Base-by-base conservation (phyloP, 2,888 invertebrate species). In the Mechanitis mazaeus region DNA sequence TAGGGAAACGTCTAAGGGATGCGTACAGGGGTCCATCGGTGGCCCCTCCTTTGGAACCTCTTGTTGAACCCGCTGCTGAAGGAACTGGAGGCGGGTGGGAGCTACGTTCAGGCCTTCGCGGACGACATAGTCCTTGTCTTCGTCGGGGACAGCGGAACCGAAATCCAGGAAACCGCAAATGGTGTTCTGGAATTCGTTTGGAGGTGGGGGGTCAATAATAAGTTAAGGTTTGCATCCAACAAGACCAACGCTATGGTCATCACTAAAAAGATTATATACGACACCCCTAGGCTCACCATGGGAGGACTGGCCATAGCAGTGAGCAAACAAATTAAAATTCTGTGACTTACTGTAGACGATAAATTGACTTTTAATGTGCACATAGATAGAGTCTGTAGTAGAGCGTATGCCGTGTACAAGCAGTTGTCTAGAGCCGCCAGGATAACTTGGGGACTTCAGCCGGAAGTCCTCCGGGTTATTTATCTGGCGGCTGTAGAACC, bases 211-310 rank as follows among this genome's bases (percentile, higher is more conserved):
- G 35, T 35, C 35, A 6, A 35, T 33, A 58, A 58, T 2, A 58
- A 58, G 28, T 6, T 58, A 9, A 38, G 20, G 2, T 54, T 59
- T 42, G 54, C 54, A 35, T 45, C 59, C 1, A 45, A 53, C 12
- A 59, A 59, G 33, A 59, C 59, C 7, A n/a, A 54, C 12, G 54
- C 54, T 1, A 59, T 45, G 33, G 7, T 54, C 4, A 7, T 59
- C 3, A 59, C 54, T 7, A 38, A 33, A 7, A 54, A 54, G 9
- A 11, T 54, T 1, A 54, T 45, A 35, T 59, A 54, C 45, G 53
- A 45, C 45, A 11, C 4, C 7, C 59, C 59, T 12, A 47, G 12
- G 2, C 6, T 59, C 1, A 54, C 3, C 7, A 59, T 59, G 54
- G 54, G 11, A 3, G 54, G 45, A 12, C 9, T 45, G 2, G 33